phyloP scores from a whole-genome alignment of 2,797 vertebrate species.

The Chromobotia macracanthus region DNA sequence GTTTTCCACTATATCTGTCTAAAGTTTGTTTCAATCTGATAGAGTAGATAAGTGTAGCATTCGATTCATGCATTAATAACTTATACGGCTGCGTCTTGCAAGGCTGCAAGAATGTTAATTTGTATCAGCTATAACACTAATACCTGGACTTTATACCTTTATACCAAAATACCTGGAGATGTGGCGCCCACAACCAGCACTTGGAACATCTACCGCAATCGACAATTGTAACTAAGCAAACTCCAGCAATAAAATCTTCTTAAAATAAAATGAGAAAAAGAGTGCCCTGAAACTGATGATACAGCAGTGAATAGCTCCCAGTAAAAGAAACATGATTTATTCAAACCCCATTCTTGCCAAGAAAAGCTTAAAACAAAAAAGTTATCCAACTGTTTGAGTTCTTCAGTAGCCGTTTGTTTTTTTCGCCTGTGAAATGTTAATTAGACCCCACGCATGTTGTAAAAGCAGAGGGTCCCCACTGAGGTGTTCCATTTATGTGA shows the following conservation, averaged over 20 bases:
- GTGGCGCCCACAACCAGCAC: too few species aligned
- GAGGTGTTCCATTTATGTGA: conserved; percentile 47
- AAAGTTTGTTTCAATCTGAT: too few species aligned
- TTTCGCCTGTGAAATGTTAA: conserved; percentile 52
- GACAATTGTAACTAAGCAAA: neutral
- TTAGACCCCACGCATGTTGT: conserved; percentile 42
- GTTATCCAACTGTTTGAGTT: conserved; percentile 47
- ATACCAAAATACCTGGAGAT: too few species aligned
- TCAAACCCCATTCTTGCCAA: conserved; percentile 15
- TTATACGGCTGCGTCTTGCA: too few species aligned
- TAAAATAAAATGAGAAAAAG: neutral
- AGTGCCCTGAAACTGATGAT: neutral
- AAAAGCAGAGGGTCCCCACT: conserved; percentile 33
- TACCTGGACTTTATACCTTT: too few species aligned
- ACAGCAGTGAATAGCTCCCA: neutral
- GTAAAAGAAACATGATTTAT: neutral
- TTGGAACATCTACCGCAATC: too few species aligned
- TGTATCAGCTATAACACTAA: too few species aligned
- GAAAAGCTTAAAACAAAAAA: conserved; percentile 45
- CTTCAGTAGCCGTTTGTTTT: conserved; percentile 51
- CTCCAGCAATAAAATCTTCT: neutral
- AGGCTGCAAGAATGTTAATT: too few species aligned
- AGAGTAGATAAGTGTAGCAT: too few species aligned
- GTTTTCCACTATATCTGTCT: too few species aligned
- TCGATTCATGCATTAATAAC: too few species aligned